These are phyloP conservation scores for Catharus minimus DNA, from an alignment of 2,113 vertebrate genomes.

Conservation along the genomic window DNA sequence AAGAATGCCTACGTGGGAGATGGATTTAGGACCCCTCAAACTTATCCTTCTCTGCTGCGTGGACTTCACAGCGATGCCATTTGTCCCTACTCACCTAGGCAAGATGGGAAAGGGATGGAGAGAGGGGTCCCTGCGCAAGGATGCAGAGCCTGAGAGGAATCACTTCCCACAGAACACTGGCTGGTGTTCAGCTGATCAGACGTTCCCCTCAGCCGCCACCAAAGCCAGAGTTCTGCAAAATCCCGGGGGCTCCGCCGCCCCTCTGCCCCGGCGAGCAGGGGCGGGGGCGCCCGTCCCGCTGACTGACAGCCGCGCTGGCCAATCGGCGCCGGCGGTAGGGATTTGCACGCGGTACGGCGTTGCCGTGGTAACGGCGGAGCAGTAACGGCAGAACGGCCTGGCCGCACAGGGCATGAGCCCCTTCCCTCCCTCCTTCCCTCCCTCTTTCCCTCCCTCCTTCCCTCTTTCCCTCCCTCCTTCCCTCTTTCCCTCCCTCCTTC, in stretches of 20 bases:
- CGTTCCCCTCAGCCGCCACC: fast-evolving
- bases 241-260: fast-evolving
- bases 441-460: too few species aligned
- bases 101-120: fast-evolving
- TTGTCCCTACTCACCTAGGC: too few species aligned
- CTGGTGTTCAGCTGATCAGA: fast-evolving
- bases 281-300: fast-evolving
- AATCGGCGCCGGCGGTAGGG: neutral
- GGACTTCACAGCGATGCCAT: fast-evolving
- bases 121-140: fast-evolving
- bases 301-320: neutral
- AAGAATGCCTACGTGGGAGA: neutral
- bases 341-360: conserved; percentile 28
- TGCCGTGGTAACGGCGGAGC: neutral
- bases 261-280: fast-evolving
- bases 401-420: fast-evolving
- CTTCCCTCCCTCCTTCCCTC: too few species aligned
- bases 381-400: neutral
- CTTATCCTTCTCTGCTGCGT: too few species aligned
- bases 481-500: too few species aligned
- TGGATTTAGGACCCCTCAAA: neutral
- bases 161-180: fast-evolving
- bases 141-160: too few species aligned
- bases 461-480: too few species aligned
- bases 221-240: too few species aligned